Conservation (phyloP, 1,140 invertebrate genomes). For the Matsumurasca onukii region DNA sequence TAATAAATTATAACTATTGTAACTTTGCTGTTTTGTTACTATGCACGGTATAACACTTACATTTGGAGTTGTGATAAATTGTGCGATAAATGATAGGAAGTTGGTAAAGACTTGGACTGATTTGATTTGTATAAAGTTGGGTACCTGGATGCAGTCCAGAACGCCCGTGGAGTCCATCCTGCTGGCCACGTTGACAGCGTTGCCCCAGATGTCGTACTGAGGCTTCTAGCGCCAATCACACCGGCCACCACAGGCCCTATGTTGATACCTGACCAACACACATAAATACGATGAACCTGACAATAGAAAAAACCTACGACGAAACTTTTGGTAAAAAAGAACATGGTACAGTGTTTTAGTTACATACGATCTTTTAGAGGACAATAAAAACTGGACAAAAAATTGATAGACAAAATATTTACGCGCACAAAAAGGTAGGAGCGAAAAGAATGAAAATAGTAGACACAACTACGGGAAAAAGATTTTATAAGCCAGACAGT, state of each 20-base stretch:
- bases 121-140: not conserved
- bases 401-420: too few species aligned
- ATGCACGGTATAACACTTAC: not conserved
- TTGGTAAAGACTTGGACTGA: not conserved
- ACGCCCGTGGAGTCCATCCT: conserved; percentile 86
- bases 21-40: not conserved
- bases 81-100: not conserved
- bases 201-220: conserved; percentile 92
- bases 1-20: not conserved
- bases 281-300: not conserved
- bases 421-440: too few species aligned
- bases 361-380: too few species aligned
- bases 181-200: conserved; percentile 91
- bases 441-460: too few species aligned
- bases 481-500: too few species aligned
- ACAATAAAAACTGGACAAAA: too few species aligned
- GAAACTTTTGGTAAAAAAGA: not conserved
- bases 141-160: conserved; percentile 77
- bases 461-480: too few species aligned
- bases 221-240: conserved; percentile 92
- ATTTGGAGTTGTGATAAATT: not conserved
- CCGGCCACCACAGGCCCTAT: conserved; percentile 94
- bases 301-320: not conserved
- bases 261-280: conserved; percentile 73
- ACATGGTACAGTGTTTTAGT: not conserved